Evolutionary conservation across 2,888 invertebrate species (phyloP).

Genomic region (Itoplectis maculator): DNA sequence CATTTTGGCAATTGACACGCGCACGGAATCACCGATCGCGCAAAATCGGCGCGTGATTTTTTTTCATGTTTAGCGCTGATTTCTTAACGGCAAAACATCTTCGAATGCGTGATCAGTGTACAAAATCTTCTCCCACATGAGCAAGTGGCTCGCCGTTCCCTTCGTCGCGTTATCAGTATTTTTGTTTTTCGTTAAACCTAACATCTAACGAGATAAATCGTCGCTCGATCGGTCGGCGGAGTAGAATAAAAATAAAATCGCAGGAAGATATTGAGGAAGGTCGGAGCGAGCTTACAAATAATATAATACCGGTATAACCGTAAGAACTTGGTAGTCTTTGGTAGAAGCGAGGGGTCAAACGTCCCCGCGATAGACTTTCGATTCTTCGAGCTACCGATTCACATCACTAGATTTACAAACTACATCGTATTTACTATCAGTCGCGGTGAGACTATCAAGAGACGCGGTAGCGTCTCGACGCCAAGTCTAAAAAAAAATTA

Average conservation of each 20-base stretch:
- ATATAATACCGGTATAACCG: conserved; percentile 54
- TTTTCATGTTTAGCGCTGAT: neutral
- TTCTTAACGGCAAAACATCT: neutral
- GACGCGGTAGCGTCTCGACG: no score
- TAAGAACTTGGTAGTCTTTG: conserved; percentile 62
- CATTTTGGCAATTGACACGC: conserved; percentile 77
- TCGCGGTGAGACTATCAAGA: conserved; percentile 10
- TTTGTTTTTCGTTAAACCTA: conserved; percentile 16
- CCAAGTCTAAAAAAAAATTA: no score
- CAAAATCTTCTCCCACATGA: conserved; percentile 37
- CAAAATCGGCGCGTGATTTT: conserved; percentile 31
- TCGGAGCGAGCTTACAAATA: conserved; percentile 35
- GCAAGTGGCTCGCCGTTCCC: conserved; percentile 22
- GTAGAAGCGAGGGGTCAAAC: conserved; percentile 50
- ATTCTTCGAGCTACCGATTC: conserved; percentile 56
- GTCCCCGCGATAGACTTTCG: conserved; percentile 53
- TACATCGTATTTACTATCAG: conserved; percentile 20
- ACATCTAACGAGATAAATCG: conserved; percentile 20
- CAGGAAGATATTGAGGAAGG: conserved; percentile 71
- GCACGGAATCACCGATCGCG: conserved; percentile 31
- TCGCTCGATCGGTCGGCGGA: conserved; percentile 14
- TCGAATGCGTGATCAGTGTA: neutral
- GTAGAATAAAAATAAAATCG: conserved; percentile 29
- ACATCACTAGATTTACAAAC: conserved; percentile 25
- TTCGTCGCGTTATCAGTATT: neutral